phyloP scores from a whole-genome alignment of 1,140 invertebrate species.

The Luehdorfia chinensis region DNA sequence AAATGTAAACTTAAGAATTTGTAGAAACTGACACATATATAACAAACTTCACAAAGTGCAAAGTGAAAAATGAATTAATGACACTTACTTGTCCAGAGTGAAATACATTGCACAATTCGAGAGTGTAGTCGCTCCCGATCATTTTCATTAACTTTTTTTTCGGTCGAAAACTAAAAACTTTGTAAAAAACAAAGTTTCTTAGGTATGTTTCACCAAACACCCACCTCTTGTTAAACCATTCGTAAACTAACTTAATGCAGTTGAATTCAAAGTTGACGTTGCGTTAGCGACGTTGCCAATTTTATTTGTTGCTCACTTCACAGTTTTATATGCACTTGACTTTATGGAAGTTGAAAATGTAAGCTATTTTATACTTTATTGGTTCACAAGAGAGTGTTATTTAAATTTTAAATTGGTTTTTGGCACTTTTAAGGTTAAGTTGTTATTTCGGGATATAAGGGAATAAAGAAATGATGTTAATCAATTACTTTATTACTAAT shows the following conservation, averaged over 20 bases:
- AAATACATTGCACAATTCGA: constrained; percentile 93
- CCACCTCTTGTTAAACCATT: constrained; percentile 21
- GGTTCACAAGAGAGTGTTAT: not conserved
- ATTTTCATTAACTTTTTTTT: constrained; percentile 67
- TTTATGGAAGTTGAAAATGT: constrained; percentile 19
- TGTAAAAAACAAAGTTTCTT: constrained; percentile 31
- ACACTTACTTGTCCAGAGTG: constrained; percentile 90
- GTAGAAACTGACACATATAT: too few relatives aligned
- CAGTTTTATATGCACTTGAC: constrained; percentile 38
- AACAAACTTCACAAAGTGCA: too few relatives aligned
- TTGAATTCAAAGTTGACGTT: constrained; percentile 46
- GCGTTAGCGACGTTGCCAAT: constrained; percentile 50
- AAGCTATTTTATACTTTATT: constrained; percentile 21
- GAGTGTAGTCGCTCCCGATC: constrained; percentile 88
- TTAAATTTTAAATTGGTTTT: not conserved
- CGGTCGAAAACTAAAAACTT: constrained; percentile 24
- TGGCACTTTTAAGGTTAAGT: constrained; percentile 2
- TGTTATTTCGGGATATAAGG: not conserved
- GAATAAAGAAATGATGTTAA: too few relatives aligned
- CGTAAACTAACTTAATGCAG: constrained; percentile 40
- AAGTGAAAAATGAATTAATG: too few relatives aligned
- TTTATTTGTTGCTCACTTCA: constrained; percentile 47
- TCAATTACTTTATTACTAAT: not conserved
- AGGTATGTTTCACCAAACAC: constrained; percentile 27
- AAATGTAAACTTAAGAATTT: too few relatives aligned